Percentiles rank a stretch among this genome's conserved stretches.
Conservation (phyloP, 37 sponge, comb jelly and placozoan species). For the Haliclona indistincta region DNA sequence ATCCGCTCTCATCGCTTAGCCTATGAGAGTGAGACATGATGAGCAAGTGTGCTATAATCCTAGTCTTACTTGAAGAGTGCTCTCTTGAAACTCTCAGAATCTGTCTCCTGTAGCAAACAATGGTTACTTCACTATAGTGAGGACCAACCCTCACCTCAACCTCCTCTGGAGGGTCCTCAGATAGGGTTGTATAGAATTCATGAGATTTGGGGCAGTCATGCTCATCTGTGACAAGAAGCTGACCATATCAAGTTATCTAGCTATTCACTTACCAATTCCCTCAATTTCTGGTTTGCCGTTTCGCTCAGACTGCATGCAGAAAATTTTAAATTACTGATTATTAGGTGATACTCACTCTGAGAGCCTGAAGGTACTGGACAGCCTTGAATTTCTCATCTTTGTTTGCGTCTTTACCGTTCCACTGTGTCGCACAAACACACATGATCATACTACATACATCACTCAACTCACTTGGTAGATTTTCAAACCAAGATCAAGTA, state of each 20-base stretch:
- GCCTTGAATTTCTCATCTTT: constrained; percentile 79
- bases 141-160: no score
- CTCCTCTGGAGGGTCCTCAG: constrained; percentile 19
- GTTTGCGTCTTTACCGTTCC: constrained; percentile 61
- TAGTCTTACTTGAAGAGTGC: no score
- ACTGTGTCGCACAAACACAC: constrained; percentile 25
- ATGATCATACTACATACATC: neutral
- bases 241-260: neutral
- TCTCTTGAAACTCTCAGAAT: no score
- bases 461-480: constrained; percentile 47
- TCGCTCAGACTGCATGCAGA: constrained; percentile 15
- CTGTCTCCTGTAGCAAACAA: no score
- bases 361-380: constrained; percentile 39
- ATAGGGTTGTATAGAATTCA: constrained; percentile 18
- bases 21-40: constrained; percentile 17
- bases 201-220: neutral
- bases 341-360: constrained; percentile 15
- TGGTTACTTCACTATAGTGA: no score
- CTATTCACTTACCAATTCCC: neutral
- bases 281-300: constrained; percentile 18
- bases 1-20: constrained; percentile 60
- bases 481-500: constrained; percentile 63
- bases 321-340: neutral
- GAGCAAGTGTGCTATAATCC: no score
- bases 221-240: constrained; percentile 6